Evolutionary conservation across 2,888 invertebrate genomes (phyloP).

Genomic region (Eupithecia centaureata): DNA sequence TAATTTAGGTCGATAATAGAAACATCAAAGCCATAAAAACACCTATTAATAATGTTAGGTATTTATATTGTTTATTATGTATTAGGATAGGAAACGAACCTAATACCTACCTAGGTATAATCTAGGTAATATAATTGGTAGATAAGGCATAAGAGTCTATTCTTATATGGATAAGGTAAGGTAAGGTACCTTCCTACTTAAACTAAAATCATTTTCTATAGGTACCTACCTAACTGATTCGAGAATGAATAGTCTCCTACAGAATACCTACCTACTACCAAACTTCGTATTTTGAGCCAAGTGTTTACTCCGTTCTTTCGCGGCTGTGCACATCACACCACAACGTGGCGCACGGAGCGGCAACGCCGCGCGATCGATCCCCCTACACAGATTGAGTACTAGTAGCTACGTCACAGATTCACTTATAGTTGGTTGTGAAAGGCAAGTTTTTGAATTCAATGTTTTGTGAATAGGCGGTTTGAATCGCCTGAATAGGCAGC

Average conservation of each 20-base stretch:
- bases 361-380: slow-evolving; percentile 79
- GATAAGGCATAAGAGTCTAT: no score
- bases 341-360: slow-evolving; percentile 61
- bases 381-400: slow-evolving; percentile 31
- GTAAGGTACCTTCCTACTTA: no score
- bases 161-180: no score
- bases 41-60: no score
- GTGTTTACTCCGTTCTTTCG: slow-evolving; percentile 22
- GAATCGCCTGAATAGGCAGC: not conserved
- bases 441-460: not conserved
- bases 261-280: not conserved
- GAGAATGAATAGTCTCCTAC: not conserved
- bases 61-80: no score
- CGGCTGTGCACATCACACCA: slow-evolving; percentile 35
- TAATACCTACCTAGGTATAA: no score
- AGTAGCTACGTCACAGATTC: slow-evolving; percentile 7
- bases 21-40: no score
- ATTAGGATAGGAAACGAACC: no score
- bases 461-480: not conserved
- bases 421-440: not conserved
- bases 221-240: no score
- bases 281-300: slow-evolving; percentile 21
- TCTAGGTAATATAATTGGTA: no score
- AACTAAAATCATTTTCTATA: not conserved
- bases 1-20: no score